Percentiles rank a stretch among this genome's conserved stretches.
These are phyloP conservation scores for Tachyglossus aculeatus DNA, from an alignment of 2,797 vertebrate species.

Conservation along the genomic window DNA sequence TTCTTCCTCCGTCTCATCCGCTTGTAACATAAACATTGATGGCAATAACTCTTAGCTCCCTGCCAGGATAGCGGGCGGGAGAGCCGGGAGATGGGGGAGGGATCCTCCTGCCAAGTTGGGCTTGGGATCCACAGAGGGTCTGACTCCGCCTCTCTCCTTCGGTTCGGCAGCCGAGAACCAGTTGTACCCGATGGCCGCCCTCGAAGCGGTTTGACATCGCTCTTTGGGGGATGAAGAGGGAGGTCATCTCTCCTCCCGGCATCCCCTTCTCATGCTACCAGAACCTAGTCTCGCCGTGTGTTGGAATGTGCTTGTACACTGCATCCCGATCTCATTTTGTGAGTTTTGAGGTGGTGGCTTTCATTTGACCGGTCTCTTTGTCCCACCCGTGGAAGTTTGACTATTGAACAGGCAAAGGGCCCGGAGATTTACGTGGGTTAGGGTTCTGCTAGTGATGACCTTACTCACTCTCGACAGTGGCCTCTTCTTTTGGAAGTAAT, in stretches of 20 bases:
- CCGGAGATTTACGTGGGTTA: conserved; percentile 29
- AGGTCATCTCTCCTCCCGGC: conserved; percentile 48
- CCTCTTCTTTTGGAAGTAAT: conserved; percentile 61
- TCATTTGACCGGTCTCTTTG: conserved; percentile 64
- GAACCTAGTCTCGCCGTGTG: conserved; percentile 72
- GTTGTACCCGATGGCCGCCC: not conserved
- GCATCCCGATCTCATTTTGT: conserved; percentile 63
- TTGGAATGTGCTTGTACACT: conserved; percentile 75
- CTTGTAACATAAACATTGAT: conserved; percentile 72
- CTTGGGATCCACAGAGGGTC: not conserved
- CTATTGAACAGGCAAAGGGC: conserved; percentile 37
- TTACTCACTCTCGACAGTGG: conserved; percentile 3
- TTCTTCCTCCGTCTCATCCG: conserved; percentile 59
- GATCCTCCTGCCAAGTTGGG: not conserved
- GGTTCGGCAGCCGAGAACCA: conserved; percentile 34
- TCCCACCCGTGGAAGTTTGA: conserved; percentile 59
- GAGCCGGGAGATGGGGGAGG: conserved; percentile 35
- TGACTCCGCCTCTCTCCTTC: not conserved
- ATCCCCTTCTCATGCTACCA: conserved; percentile 46
- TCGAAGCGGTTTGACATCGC: conserved; percentile 22
- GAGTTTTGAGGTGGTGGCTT: conserved; percentile 29
- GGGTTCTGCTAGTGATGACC: not conserved
- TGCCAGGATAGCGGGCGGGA: conserved; percentile 57
- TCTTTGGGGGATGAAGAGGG: conserved; percentile 43
- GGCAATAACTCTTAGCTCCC: conserved; percentile 80